A percentile compares a stretch with the other conserved stretches of the same genome.
phyloP scores from a whole-genome alignment of 2,888 invertebrate species.

The Drosophila maculinotata region DNA sequence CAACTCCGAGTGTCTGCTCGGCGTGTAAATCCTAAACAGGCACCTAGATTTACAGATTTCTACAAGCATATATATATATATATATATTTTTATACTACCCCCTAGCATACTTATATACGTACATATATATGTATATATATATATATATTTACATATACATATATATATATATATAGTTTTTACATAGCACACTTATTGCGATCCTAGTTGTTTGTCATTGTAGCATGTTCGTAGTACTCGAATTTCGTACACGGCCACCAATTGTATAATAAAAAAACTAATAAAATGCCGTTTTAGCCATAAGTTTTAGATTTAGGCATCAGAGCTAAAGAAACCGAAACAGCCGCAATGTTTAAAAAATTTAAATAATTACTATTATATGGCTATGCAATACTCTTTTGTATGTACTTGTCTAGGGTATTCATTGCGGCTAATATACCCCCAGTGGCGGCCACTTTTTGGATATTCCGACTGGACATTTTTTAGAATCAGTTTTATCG shows the following conservation, averaged over 20 bases:
- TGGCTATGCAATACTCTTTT: slow-evolving; percentile 36
- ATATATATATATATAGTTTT: slow-evolving; percentile 9
- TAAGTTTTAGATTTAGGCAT: slow-evolving; percentile 33
- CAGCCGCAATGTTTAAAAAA: slow-evolving; percentile 46
- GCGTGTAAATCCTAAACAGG: slow-evolving; percentile 54
- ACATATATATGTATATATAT: slow-evolving; percentile 31
- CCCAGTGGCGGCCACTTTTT: slow-evolving; percentile 23
- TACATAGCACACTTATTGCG: slow-evolving; percentile 43
- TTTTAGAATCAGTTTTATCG: slow-evolving; percentile 44
- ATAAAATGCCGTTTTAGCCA: slow-evolving; percentile 28
- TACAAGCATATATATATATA: slow-evolving; percentile 7
- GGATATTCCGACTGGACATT: slow-evolving; percentile 40
- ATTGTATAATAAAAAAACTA: slow-evolving; percentile 37
- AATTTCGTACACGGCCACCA: slow-evolving; percentile 41
- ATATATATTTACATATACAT: slow-evolving; percentile 64
- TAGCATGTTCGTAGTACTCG: slow-evolving; percentile 43
- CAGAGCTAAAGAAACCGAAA: slow-evolving; percentile 4
- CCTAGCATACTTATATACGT: background rate
- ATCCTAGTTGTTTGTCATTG: slow-evolving; percentile 52
- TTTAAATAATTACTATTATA: slow-evolving; percentile 24
- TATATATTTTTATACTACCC: slow-evolving; percentile 2
- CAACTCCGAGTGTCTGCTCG: slow-evolving; percentile 66
- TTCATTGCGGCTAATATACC: slow-evolving; percentile 41
- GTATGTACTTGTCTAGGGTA: slow-evolving; percentile 9
- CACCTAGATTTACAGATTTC: slow-evolving; percentile 9